Base-by-base conservation (phyloP, 2,113 vertebrate species). In the Oncorhynchus clarkii region DNA sequence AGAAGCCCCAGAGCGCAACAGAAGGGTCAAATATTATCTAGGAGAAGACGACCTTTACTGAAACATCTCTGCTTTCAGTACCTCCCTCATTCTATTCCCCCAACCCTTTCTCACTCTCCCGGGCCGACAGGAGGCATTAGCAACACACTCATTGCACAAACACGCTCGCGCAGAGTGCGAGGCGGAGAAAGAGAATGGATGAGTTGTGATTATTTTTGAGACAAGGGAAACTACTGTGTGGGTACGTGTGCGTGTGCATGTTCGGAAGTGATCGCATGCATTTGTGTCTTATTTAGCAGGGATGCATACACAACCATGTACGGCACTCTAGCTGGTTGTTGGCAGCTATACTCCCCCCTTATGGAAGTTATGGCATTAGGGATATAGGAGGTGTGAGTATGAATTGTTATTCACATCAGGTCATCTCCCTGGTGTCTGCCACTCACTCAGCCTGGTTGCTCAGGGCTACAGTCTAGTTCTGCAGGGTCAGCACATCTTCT, bases 351-450 rank as follows among this genome's bases (percentile, higher is more conserved):
- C 8, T 8, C 39, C 8, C 1, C 39, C 2, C 39, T 24, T 14
- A 70, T 27, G 7, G 29, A 76, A 81, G 85, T 84, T 87, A 87
- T 89, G 85, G 85, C 75, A 79, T 88, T 85, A 11, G 39, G 39
- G 39, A 45, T 45, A 45, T 45, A 45, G 39, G 87, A 79, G 86
- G 83, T 74, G 84, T 84, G 88, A 84, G 71, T 82, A 80, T 89
- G 84, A 87, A 92, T 90, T 91, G 89, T 79, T 87, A 90, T 90
- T 88, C 85, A 86, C 86, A 83, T 90, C 77, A 6, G 65, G 90
- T 3, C 51, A 54, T 54, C 16, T 54, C 51, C 1, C 14, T 34
- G 34, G 34, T 1, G 6, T 34, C 34, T 34, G 34, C 34, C 34
- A 34, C 34, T 54, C 51, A 34, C 34, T 34, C 51, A 54, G 51